Evolutionary conservation across 2,797 vertebrate species (phyloP).

Genomic region (Uromys caudimaculatus): DNA sequence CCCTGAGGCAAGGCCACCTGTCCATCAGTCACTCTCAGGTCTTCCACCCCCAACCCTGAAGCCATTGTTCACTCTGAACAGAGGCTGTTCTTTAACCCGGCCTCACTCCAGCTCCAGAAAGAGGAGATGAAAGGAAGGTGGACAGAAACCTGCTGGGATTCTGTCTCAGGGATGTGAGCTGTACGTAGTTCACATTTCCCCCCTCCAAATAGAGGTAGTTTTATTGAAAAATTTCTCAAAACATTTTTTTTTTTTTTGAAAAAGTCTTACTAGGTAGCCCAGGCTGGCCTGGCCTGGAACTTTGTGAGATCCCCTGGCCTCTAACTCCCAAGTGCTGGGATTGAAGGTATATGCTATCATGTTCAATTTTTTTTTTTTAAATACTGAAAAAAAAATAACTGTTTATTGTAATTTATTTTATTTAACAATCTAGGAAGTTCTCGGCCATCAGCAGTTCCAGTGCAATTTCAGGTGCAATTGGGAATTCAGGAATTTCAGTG

Average conservation of each 20-base stretch:
- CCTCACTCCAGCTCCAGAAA: not conserved
- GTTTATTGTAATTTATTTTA: slow-evolving; percentile 92
- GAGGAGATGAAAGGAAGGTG: not conserved
- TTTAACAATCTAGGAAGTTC: slow-evolving; percentile 99
- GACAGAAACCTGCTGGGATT: not conserved
- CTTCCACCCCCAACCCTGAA: not conserved
- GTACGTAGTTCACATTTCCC: not conserved
- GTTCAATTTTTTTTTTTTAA: slow-evolving; percentile 48
- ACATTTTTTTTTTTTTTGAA: not conserved
- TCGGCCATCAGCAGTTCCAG: slow-evolving; percentile 99
- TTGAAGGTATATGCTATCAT: not conserved
- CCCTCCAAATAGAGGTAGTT: not conserved
- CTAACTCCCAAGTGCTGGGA: not conserved
- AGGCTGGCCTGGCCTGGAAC: not conserved
- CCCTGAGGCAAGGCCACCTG: not conserved
- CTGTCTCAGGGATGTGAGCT: not conserved
- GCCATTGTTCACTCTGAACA: slow-evolving; percentile 64
- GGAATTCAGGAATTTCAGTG: slow-evolving; percentile 99
- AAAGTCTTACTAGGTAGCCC: not conserved
- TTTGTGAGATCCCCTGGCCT: not conserved
- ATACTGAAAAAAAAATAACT: slow-evolving; percentile 90
- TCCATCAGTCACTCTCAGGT: not conserved
- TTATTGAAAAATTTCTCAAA: not conserved
- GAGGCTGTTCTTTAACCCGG: not conserved
- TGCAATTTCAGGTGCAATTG: slow-evolving; percentile 99